Evolutionary conservation across 2,888 invertebrate genomes (phyloP), one percentile per base, ranked within the genome.

Genomic region (Charanyca ferruginea): DNA sequence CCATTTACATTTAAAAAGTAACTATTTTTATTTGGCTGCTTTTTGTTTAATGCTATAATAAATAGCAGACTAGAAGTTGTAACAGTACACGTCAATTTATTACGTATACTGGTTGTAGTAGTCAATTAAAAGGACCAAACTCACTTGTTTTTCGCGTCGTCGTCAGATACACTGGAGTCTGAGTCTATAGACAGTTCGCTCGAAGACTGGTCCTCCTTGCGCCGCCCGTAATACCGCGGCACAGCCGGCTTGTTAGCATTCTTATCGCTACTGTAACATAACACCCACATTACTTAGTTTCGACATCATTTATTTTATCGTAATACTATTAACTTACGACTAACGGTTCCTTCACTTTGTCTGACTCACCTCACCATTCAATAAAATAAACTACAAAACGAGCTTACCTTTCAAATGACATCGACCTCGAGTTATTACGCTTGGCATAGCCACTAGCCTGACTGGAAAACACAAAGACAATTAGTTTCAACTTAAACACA

Each of bases 181-280:
- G 95, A 94, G 76, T 95, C 94, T 13, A 93, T 51, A 9, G 94
- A 94, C 20, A 95, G 86, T 63, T 95, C 95, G 66, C 95, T 95
- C 25, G 95, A 95, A 0, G 95, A 95, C 65, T 89, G 88, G 79
- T 95, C 95, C 52, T 94, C 94, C 20, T 91, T 91, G 45, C 91
- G 91, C 0, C 96, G 91, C 0, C 96, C 96, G 83, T 96, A 96
- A 90, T 96, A 96, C 1, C 95, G 90, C 61, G 95, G 90, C 48
- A 93, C 90, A 0, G 85, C 47, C 1, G 86, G 83, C 79, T 85
- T 85, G 35, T 73, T 83, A 51, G 61, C 83, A 42, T 55, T 70
- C 80, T 74, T 83, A 23, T 85, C 85, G 28, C 70, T 78, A 78
- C 84, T 80, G 70, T 41, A 55, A 64, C 55, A 73, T 18, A 59